A percentile compares a stretch with the other conserved stretches of the same genome.
Conservation (phyloP, 1,140 invertebrate species). For the Pseudoatta argentina region DNA sequence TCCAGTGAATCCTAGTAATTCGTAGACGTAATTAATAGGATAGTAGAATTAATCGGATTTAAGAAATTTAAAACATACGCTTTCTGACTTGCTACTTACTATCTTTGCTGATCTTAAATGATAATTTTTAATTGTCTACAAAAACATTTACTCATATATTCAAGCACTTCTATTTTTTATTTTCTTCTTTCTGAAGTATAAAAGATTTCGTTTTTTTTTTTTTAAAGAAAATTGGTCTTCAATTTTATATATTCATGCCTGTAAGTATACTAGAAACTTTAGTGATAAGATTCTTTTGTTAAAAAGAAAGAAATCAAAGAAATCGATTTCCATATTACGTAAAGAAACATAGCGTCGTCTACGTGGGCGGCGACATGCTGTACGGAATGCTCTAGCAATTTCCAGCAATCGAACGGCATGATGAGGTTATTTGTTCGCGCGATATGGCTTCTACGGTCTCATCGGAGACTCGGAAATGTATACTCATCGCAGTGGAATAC, state of each 20-base stretch:
- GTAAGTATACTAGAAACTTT: not conserved
- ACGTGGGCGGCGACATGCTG: conserved; percentile 5
- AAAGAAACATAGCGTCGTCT: conserved; percentile 34
- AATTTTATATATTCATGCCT: conserved; percentile 11
- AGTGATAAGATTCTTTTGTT: not conserved
- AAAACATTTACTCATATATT: not conserved
- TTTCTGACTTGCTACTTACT: not conserved
- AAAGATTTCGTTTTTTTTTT: not conserved
- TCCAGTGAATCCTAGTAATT: not conserved
- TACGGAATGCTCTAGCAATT: conserved; percentile 37
- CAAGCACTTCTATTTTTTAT: not conserved
- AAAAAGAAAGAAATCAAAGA: not conserved
- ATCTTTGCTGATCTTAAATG: not conserved
- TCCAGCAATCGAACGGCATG: conserved; percentile 60
- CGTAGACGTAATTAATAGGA: conserved; percentile 1
- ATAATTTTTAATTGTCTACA: not conserved
- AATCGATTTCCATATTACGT: conserved; percentile 47
- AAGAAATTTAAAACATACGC: not conserved
- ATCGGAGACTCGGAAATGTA: conserved; percentile 26
- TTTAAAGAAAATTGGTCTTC: not conserved
- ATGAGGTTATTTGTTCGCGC: conserved; percentile 61
- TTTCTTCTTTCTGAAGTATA: not conserved
- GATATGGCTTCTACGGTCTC: conserved; percentile 44
- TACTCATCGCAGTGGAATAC: conserved; percentile 19
- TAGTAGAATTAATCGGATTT: conserved; percentile 10